Evolutionary conservation across 2,797 vertebrate species (phyloP).

Genomic region (Argentina silus): DNA sequence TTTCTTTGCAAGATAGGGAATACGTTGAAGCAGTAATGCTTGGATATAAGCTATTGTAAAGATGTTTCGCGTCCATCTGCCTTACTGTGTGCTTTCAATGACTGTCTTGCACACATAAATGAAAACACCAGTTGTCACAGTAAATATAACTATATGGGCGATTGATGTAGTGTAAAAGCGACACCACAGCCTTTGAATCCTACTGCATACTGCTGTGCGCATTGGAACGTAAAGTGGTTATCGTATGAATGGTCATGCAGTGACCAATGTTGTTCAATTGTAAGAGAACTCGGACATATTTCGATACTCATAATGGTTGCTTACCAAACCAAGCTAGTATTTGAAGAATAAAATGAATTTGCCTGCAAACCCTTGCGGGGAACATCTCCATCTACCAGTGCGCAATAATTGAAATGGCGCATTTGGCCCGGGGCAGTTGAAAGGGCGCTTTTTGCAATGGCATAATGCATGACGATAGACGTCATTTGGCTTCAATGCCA

Average conservation of each 20-base stretch:
- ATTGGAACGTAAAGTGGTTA: neutral
- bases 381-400: constrained; percentile 74
- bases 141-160: neutral
- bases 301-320: neutral
- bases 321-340: neutral
- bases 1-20: neutral
- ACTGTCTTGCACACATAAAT: neutral
- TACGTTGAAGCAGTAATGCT: neutral
- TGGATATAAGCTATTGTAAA: neutral
- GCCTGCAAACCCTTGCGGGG: constrained; percentile 50
- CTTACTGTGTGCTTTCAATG: neutral
- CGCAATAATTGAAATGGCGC: constrained; percentile 87
- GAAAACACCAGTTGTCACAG: neutral
- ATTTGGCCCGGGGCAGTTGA: constrained; percentile 74
- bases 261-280: neutral
- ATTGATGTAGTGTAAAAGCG: neutral
- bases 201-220: neutral
- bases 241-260: neutral
- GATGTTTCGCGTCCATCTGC: neutral
- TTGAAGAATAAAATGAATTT: constrained; percentile 16
- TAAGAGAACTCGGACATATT: neutral
- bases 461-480: constrained; percentile 80
- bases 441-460: constrained; percentile 70
- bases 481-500: constrained; percentile 81
- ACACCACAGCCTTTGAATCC: neutral